phyloP scores from a whole-genome alignment of 2,888 invertebrate species.

The Sipha maydis region DNA sequence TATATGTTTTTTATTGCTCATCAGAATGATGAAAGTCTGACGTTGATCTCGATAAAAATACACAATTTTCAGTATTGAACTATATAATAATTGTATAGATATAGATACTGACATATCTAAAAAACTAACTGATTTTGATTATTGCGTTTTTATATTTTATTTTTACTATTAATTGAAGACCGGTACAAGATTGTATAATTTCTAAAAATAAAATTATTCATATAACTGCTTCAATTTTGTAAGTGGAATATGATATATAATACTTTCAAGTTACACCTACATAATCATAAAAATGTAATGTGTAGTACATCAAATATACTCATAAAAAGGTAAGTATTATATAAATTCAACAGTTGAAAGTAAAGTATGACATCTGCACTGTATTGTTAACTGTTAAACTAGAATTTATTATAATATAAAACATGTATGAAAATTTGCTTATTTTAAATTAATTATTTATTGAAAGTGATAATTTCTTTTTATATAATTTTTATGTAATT shows the following conservation, averaged over 20 bases:
- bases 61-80: neutral
- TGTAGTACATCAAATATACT: neutral
- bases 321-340: neutral
- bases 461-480: too few relatives aligned
- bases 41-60: conserved; percentile 19
- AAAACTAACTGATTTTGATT: too few relatives aligned
- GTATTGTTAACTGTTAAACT: too few relatives aligned
- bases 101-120: too few relatives aligned
- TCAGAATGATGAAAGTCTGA: neutral
- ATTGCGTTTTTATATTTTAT: too few relatives aligned
- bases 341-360: neutral
- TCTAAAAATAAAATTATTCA: neutral
- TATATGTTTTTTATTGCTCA: neutral
- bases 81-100: neutral
- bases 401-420: neutral
- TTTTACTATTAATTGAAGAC: too few relatives aligned
- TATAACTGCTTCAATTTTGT: neutral
- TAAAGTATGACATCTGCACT: neutral
- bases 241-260: neutral
- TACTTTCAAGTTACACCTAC: neutral
- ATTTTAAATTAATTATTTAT: neutral
- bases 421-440: neutral
- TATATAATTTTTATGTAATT: too few relatives aligned
- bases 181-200: neutral
- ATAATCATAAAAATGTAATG: neutral